Evolutionary conservation across 2,888 invertebrate genomes (phyloP), one percentile per base, ranked within the genome.

Genomic region (Trichopria drosophilae): DNA sequence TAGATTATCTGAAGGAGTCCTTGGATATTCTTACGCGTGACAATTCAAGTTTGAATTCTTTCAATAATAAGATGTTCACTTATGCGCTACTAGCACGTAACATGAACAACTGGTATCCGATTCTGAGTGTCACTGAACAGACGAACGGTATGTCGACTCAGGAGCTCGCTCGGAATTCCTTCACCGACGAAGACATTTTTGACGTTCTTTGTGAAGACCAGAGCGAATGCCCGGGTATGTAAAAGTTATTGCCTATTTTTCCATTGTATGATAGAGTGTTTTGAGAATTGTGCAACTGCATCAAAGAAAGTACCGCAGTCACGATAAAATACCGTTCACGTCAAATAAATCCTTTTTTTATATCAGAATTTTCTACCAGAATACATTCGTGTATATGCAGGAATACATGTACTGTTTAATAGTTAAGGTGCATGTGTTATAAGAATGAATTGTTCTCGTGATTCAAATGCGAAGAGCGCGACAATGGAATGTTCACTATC

Each of bases 21-120:
- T 50, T 75, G 22, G 58, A 63, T 34, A 59, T 63, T 15, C 48
- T 71, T 13, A 61, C 57, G 6, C 58, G 58, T 26, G 67, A 68
- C 44, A 69, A 68, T 51, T 12, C 36, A 32, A n/a, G 9, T 26
- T 9, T 52, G 3, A 68, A 68, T 51, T 60, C 60, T 7, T 66
- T 62, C 52, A 72, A 68, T 55, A 73, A 70, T 55, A 74, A 69
- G 56, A 72, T 70, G 62, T 75, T 70, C 52, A 69, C 69, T 4
- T 75, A 73, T 42, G 65, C 63, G 7, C 51, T 75, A 22, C 48
- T 74, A 41, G 61, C 31, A 12, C 68, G 69, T 65, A 59, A 60
- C 1, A 40, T 44, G 28, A 72, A 76, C n/a, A 72, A 72, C 37
- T 81, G 81, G 81, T 71, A 69, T 36, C 67, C 76, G 6, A 75